Evolutionary conservation across 2,113 vertebrate genomes (phyloP).

Genomic region (Anhinga rufa): DNA sequence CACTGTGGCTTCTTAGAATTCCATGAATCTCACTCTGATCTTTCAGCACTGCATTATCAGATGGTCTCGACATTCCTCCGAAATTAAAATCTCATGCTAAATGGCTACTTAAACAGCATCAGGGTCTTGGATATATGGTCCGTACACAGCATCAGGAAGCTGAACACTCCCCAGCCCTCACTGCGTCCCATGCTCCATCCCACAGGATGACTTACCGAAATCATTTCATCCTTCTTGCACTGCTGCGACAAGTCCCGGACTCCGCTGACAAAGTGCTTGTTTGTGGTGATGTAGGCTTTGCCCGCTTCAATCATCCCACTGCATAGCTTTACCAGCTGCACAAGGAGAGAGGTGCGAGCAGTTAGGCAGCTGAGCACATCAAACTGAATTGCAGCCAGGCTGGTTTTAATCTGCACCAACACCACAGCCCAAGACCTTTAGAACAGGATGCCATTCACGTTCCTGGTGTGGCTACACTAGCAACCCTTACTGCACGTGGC

Average conservation of each 20-base stretch:
- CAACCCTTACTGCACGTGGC: accelerated
- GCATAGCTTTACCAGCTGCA: constrained; percentile 93
- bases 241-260: constrained; percentile 93
- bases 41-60: background rate
- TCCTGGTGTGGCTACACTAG: background rate
- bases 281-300: constrained; percentile 89
- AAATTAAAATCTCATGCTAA: background rate
- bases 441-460: accelerated
- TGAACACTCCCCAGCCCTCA: background rate
- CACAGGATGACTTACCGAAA: constrained; percentile 80
- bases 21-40: background rate
- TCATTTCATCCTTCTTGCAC: constrained; percentile 92
- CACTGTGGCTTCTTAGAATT: background rate
- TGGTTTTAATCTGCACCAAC: background rate
- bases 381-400: background rate
- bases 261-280: constrained; percentile 92
- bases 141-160: background rate
- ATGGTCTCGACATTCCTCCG: background rate
- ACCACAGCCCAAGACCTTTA: background rate
- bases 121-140: background rate
- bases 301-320: constrained; percentile 94
- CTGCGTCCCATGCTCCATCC: background rate
- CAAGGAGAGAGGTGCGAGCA: background rate
- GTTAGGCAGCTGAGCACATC: background rate
- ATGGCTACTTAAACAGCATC: background rate